Conservation (phyloP, 2,888 invertebrate genomes). For the Napeogenes sylphis region DNA sequence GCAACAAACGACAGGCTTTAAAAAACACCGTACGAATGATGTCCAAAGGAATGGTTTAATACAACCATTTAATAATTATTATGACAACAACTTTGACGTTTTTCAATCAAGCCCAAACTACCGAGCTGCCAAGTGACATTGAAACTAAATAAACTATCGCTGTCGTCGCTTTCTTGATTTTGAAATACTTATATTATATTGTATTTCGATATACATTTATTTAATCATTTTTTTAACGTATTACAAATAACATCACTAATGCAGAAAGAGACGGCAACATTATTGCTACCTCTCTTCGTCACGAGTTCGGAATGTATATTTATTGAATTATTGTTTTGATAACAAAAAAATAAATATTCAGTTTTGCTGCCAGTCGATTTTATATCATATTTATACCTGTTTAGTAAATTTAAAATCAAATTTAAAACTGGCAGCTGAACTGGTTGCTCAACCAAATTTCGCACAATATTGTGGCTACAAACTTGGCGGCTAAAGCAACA, state of each 20-base stretch:
- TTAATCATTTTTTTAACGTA: not conserved
- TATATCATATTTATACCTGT: slow-evolving; percentile 3
- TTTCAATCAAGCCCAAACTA: slow-evolving; percentile 7
- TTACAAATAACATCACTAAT: not conserved
- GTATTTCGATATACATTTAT: not conserved
- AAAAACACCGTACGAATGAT: slow-evolving; percentile 98
- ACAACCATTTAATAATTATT: slow-evolving; percentile 20
- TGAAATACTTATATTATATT: too few species aligned
- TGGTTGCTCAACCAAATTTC: not conserved
- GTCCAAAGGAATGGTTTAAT: slow-evolving; percentile 89
- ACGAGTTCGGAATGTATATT: not conserved
- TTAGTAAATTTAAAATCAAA: slow-evolving; percentile 1
- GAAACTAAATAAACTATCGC: not conserved
- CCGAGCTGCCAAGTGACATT: slow-evolving; percentile 27
- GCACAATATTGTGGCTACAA: not conserved
- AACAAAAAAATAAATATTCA: not conserved
- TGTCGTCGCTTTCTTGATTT: not conserved
- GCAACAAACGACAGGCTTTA: slow-evolving; percentile 97
- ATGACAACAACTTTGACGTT: slow-evolving; percentile 5
- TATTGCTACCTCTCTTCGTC: not conserved
- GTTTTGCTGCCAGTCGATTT: slow-evolving; percentile 5
- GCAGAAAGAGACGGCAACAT: not conserved
- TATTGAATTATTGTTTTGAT: not conserved
- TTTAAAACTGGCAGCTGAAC: slow-evolving; percentile 12
- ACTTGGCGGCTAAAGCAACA: not conserved